Percentiles rank a stretch among this genome's conserved stretches.
These are phyloP conservation scores for Gnathonemus echidnorhynchus DNA, from an alignment of 2,113 vertebrate species.

Conservation along the genomic window DNA sequence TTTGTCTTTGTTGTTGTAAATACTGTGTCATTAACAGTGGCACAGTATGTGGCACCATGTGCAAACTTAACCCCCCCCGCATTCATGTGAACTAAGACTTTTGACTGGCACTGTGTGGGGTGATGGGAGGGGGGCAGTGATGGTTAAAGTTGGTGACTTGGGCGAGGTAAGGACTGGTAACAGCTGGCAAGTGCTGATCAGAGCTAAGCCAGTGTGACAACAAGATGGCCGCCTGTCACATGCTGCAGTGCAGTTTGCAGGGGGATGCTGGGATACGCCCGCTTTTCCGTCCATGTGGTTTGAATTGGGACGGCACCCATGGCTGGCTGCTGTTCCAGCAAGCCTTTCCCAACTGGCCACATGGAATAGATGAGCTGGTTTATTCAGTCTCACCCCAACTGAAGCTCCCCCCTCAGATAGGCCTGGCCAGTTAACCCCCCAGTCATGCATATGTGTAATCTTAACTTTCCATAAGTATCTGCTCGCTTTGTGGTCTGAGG, in stretches of 20 bases:
- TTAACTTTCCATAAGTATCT: background rate
- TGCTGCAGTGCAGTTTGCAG: background rate
- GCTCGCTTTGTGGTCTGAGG: background rate
- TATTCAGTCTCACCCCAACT: background rate
- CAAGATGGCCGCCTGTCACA: background rate
- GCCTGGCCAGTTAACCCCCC: background rate
- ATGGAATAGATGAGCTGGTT: background rate
- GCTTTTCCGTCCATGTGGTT: background rate
- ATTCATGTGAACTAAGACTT: background rate
- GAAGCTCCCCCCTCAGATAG: background rate
- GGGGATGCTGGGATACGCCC: background rate
- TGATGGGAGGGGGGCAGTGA: background rate
- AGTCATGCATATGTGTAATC: no score
- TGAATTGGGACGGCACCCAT: background rate
- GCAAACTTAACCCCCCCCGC: no score
- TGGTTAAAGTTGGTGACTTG: background rate
- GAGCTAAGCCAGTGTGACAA: background rate
- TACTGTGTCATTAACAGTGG: background rate
- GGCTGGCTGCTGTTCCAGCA: background rate
- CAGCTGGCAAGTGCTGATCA: background rate
- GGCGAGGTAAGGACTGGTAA: background rate
- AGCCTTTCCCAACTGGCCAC: background rate
- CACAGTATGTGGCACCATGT: background rate
- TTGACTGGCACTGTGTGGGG: background rate
- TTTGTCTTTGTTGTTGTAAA: background rate